Conservation (phyloP, 2,113 vertebrate genomes). For the Myrmecophaga tridactyla region DNA sequence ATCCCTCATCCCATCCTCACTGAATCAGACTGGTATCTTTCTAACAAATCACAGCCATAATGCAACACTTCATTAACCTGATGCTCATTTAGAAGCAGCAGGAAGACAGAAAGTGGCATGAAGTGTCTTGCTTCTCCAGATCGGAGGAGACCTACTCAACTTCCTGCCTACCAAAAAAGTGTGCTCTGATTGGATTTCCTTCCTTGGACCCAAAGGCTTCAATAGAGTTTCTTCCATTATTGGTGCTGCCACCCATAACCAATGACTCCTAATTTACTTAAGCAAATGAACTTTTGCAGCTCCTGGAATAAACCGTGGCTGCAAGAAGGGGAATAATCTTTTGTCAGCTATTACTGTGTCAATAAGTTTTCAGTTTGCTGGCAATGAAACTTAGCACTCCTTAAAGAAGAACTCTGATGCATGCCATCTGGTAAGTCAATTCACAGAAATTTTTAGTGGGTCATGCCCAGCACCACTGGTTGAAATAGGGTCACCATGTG, state of each 20-base stretch:
- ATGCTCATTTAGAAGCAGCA: not conserved
- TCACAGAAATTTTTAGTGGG: not conserved
- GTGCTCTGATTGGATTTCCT: not conserved
- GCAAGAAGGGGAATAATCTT: not conserved
- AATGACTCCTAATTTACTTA: not conserved
- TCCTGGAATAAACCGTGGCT: not conserved
- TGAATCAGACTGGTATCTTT: not conserved
- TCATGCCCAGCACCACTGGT: not conserved
- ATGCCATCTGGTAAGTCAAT: not conserved
- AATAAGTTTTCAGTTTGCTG: not conserved
- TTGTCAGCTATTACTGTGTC: not conserved
- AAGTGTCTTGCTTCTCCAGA: not conserved
- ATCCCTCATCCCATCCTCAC: not conserved
- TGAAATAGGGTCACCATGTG: not conserved
- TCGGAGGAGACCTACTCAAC: not conserved
- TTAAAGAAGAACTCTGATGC: not conserved
- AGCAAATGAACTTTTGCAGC: conserved; percentile 13
- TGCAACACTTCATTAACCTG: not conserved
- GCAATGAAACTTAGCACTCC: not conserved
- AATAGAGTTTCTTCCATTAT: not conserved
- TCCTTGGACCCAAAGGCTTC: not conserved
- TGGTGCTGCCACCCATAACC: not conserved
- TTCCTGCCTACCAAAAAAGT: not conserved
- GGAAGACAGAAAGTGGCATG: not conserved
- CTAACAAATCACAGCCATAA: not conserved